Evolutionary conservation across 1,140 invertebrate genomes (phyloP), one percentile per base, ranked within the genome.

Genomic region (Bombus cullumanus): DNA sequence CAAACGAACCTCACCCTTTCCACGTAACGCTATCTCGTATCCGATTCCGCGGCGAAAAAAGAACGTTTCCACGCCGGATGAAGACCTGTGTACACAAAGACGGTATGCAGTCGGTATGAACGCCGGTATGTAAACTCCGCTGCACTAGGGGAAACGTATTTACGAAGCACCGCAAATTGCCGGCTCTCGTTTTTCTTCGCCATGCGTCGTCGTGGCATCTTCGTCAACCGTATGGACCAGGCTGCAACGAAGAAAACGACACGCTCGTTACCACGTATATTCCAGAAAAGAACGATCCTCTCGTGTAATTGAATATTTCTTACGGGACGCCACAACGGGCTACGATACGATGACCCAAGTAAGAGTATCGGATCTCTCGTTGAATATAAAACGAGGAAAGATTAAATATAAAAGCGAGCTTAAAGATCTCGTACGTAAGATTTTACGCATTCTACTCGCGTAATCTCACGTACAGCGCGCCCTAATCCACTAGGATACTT

Each of bases 1-100:
- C 79, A 10, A 81, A 81, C 81, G 73, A 76, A 76, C 10, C 80
- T 41, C 71, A 1, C 25, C 59, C 41, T 47, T 73, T 41, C 28
- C 64, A 18, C 62, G 85, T 82, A 82, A 76, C 34, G 47, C 62
- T 41, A 82, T 22, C 79, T 31, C 22, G 28, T 75, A 37, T 86
- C 79, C 47, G 71, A 81, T 86, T 71, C 81, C 85, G 34, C 34
- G 18, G 0, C 18, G 80, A 34, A 59, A 72, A 72, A 72, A 37
- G 39, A 47, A 77, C 41, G 41, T 79, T 79, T 79, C 41, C 77
- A 28, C n/a, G n/a, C 25, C 22, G 15, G 39, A 71, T 6, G 37
- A 41, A 31, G 39, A 28, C 13, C 64, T n/a, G 41, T 28, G 10
- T 37, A 72, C 13, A n/a, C 25, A 39, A 12, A 3, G 71, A 8